Conservation (phyloP, 2,888 invertebrate genomes). For the Melinaea menophilus region DNA sequence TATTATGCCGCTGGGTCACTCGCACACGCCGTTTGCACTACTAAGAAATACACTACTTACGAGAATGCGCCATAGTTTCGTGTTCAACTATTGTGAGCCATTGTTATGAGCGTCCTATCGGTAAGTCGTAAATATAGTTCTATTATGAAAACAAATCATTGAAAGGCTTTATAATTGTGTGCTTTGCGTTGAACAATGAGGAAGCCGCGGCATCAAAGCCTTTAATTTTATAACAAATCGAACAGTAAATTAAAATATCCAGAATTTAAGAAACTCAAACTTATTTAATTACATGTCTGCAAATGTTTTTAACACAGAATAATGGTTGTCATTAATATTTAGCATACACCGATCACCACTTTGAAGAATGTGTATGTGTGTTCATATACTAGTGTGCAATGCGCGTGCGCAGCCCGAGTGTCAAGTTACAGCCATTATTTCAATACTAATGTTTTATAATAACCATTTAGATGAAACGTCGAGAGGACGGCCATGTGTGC, state of each 20-base stretch:
- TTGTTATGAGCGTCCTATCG: constrained; percentile 1
- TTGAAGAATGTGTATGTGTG: too few species aligned
- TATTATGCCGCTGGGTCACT: constrained; percentile 20
- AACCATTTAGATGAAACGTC: not conserved
- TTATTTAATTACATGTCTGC: too few species aligned
- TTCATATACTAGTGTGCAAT: too few species aligned
- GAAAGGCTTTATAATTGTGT: not conserved
- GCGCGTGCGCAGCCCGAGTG: too few species aligned
- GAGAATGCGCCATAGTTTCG: constrained; percentile 24
- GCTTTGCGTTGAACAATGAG: not conserved
- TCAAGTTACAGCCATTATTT: too few species aligned
- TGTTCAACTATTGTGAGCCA: constrained; percentile 12
- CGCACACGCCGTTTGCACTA: constrained; percentile 17
- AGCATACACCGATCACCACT: too few species aligned
- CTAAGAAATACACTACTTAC: constrained; percentile 17
- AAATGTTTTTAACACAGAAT: too few species aligned
- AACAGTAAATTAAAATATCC: too few species aligned
- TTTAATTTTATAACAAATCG: too few species aligned
- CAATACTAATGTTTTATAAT: not conserved
- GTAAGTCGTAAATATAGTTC: not conserved
- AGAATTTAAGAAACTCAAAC: too few species aligned
- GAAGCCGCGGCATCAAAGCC: too few species aligned
- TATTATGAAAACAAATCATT: not conserved
- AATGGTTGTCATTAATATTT: too few species aligned
- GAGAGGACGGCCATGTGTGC: constrained; percentile 5